These are phyloP conservation scores for Mythimna albipuncta DNA, from an alignment of 2,888 invertebrate species.

Conservation along the genomic window DNA sequence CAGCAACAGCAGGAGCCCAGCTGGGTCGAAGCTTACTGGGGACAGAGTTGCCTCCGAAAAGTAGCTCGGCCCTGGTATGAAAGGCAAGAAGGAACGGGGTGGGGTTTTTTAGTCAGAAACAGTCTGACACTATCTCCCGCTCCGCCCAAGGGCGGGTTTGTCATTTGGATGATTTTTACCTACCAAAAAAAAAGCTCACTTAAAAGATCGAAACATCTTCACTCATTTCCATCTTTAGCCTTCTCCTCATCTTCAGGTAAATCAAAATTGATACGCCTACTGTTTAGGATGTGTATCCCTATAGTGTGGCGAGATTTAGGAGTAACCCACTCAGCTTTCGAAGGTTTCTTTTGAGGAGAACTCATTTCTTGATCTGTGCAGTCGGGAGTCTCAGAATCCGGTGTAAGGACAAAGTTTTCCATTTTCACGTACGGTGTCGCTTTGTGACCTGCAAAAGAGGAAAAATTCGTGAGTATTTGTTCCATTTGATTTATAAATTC, in stretches of 20 bases:
- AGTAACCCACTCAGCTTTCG: constrained; percentile 49
- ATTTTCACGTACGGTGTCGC: constrained; percentile 40
- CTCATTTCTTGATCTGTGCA: constrained; percentile 8
- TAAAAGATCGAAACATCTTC: background rate
- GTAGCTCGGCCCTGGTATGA: too few relatives aligned
- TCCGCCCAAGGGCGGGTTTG: too few relatives aligned
- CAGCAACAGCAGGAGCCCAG: too few relatives aligned
- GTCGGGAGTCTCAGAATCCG: constrained; percentile 25
- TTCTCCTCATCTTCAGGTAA: constrained; percentile 57
- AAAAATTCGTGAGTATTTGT: background rate
- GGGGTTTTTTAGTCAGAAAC: too few relatives aligned
- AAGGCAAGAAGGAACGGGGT: too few relatives aligned
- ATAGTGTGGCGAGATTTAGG: constrained; percentile 56
- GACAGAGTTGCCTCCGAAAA: too few relatives aligned
- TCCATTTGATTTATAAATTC: background rate
- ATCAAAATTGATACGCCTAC: constrained; percentile 65
- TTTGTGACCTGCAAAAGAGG: constrained; percentile 28
- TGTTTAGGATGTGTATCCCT: constrained; percentile 51
- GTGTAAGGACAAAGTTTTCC: constrained; percentile 25
- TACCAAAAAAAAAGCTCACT: too few relatives aligned
- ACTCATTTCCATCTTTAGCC: background rate
- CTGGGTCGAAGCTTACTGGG: too few relatives aligned
- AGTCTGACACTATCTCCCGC: too few relatives aligned
- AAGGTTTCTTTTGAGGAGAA: background rate
- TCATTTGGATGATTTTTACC: too few relatives aligned